Evolutionary conservation across 2,797 vertebrate genomes (phyloP), one percentile per base, ranked within the genome.

Genomic region (Hippocampus kuda): DNA sequence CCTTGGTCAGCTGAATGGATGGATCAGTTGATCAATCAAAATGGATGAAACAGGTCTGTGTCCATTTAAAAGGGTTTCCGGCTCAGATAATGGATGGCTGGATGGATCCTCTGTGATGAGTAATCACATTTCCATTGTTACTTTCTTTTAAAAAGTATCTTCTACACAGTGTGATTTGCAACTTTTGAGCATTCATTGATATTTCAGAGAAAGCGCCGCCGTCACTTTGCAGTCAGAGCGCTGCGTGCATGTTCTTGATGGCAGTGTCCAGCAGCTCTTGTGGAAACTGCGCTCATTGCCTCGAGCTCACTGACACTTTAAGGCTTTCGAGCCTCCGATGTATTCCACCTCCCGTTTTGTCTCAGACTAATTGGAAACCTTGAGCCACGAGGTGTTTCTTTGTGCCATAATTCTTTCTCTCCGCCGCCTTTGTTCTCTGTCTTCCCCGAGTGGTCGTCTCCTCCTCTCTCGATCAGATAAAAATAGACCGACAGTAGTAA

Each of bases 211-310:
- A 75, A 78, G 75, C 54, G 75, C 76, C 66, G 79, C 76, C 77
- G 74, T 67, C 77, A 75, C 75, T 81, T 70, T 49, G 77, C 79
- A 82, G 75, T 76, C 78, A 72, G 79, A 75, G 79, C 77, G 74
- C 82, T 81, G 44, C 77, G 61, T 73, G 81, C 73, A 22, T 42
- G 51, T 75, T 79, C 78, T 84, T 78, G 73, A 69, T 76, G 77
- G 79, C 82, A 81, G 81, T 82, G 79, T 82, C 77, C 83, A 78
- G 82, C 84, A 81, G 81, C 84, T 72, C 74, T 77, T 75, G 6
- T 67, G 76, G 81, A 67, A 69, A 73, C 64, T 73, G 67, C 77
- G 84, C 82, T 84, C 83, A 81, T 86, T 81, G 80, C 77, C 67
- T 71, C 68, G 34, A 42, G 46, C 77, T 79, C 73, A 24, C 71